phyloP scores from a whole-genome alignment of 2,888 invertebrate genomes.

The Ornithoptera priamus region DNA sequence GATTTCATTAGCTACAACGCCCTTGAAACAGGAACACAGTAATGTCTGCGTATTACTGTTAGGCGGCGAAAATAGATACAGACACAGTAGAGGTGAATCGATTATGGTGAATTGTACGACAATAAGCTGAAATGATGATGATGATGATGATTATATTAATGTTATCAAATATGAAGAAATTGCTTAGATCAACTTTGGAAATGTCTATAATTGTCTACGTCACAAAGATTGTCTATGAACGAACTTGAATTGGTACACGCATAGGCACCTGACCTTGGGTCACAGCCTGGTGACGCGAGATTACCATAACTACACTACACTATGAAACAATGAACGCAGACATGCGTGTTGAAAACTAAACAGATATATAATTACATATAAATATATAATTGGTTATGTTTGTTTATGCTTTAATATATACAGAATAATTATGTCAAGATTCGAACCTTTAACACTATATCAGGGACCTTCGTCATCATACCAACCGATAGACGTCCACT shows the following conservation, averaged over 20 bases:
- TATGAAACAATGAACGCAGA: constrained; percentile 12
- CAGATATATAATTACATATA: constrained; percentile 1
- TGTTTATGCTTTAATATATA: neutral
- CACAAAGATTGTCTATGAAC: neutral
- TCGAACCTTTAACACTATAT: neutral
- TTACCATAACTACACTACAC: constrained; percentile 7
- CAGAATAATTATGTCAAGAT: too few relatives aligned
- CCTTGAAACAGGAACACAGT: too few relatives aligned
- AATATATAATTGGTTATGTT: neutral
- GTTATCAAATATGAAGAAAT: neutral
- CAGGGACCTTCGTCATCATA: too few relatives aligned
- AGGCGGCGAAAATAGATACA: too few relatives aligned
- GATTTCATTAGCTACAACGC: too few relatives aligned
- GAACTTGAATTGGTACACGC: constrained; percentile 6
- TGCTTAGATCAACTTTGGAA: neutral
- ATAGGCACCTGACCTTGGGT: constrained; percentile 19
- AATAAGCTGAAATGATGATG: too few relatives aligned
- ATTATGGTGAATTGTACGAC: too few relatives aligned
- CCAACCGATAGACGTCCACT: too few relatives aligned
- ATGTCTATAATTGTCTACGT: neutral
- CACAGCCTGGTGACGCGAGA: constrained; percentile 14
- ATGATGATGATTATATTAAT: neutral
- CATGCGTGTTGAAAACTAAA: neutral
- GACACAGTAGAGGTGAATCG: too few relatives aligned
- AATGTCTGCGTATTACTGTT: too few relatives aligned